Evolutionary conservation across 2,888 invertebrate genomes (phyloP).

Genomic region (Epistrophella euchroma): DNA sequence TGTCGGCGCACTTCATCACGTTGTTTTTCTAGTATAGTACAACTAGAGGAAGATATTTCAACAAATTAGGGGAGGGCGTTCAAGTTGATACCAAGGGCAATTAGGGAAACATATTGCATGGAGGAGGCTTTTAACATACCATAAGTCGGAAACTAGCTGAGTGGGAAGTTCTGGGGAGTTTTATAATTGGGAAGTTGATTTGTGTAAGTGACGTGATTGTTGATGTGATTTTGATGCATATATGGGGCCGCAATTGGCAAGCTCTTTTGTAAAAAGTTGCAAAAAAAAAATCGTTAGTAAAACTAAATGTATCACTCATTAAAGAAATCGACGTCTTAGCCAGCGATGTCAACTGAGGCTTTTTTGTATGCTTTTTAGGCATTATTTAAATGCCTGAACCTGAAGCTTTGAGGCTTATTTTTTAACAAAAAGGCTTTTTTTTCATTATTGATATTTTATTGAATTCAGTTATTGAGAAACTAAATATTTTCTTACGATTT

Average conservation of each 20-base stretch:
- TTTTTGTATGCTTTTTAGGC: too few relatives aligned
- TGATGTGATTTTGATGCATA: slow-evolving; percentile 50
- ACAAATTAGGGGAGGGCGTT: slow-evolving; percentile 10
- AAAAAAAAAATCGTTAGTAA: background rate
- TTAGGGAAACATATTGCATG: slow-evolving; percentile 53
- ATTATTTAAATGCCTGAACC: too few relatives aligned
- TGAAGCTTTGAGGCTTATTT: too few relatives aligned
- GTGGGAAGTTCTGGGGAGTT: slow-evolving; percentile 16
- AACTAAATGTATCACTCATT: too few relatives aligned
- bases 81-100: slow-evolving; percentile 42
- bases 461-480: too few relatives aligned
- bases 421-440: too few relatives aligned
- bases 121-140: slow-evolving; percentile 20
- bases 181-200: slow-evolving; percentile 55
- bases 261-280: background rate
- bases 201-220: slow-evolving; percentile 35
- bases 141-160: background rate
- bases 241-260: background rate
- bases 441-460: too few relatives aligned
- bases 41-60: background rate
- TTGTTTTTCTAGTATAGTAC: background rate
- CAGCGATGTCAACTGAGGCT: too few relatives aligned
- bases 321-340: too few relatives aligned
- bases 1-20: slow-evolving; percentile 54
- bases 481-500: too few relatives aligned